These are phyloP conservation scores for Allolobophora icterica DNA, from an alignment of 2,888 invertebrate species.

Conservation along the genomic window DNA sequence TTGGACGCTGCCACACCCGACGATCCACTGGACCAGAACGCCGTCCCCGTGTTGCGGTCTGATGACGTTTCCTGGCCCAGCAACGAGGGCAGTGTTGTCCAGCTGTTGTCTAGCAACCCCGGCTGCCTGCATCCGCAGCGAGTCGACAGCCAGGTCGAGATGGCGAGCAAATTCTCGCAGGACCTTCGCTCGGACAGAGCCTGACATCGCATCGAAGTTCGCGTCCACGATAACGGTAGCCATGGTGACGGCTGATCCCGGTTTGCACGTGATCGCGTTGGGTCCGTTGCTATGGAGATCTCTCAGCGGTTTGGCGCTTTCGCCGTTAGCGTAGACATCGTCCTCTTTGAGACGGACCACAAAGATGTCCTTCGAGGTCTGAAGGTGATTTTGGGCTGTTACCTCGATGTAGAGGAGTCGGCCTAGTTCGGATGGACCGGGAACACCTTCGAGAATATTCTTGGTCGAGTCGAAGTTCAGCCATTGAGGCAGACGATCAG, in stretches of 20 bases:
- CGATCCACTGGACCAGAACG: slow-evolving; percentile 67
- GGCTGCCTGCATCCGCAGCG: slow-evolving; percentile 53
- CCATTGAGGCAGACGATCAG: background rate
- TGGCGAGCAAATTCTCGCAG: slow-evolving; percentile 55
- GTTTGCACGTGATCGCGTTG: slow-evolving; percentile 24
- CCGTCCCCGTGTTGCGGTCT: background rate
- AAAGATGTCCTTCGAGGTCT: slow-evolving; percentile 5
- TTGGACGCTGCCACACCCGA: slow-evolving; percentile 79
- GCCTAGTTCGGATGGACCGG: background rate
- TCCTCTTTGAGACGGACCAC: background rate
- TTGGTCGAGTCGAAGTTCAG: background rate
- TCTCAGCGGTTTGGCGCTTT: background rate
- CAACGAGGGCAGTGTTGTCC: slow-evolving; percentile 60
- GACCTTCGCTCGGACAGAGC: slow-evolving; percentile 71
- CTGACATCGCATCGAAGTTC: slow-evolving; percentile 72
- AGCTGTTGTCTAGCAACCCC: slow-evolving; percentile 56
- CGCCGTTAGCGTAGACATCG: background rate
- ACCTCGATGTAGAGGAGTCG: slow-evolving; percentile 6
- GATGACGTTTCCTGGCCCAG: slow-evolving; percentile 57
- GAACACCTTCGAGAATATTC: background rate
- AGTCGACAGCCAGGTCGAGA: slow-evolving; percentile 56
- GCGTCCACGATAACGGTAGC: slow-evolving; percentile 76
- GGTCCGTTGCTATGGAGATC: background rate
- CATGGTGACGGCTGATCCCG: slow-evolving; percentile 70
- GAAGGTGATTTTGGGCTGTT: background rate